These are phyloP conservation scores for Himalopsyche anomala DNA, from an alignment of 2,888 invertebrate genomes.

Conservation along the genomic window DNA sequence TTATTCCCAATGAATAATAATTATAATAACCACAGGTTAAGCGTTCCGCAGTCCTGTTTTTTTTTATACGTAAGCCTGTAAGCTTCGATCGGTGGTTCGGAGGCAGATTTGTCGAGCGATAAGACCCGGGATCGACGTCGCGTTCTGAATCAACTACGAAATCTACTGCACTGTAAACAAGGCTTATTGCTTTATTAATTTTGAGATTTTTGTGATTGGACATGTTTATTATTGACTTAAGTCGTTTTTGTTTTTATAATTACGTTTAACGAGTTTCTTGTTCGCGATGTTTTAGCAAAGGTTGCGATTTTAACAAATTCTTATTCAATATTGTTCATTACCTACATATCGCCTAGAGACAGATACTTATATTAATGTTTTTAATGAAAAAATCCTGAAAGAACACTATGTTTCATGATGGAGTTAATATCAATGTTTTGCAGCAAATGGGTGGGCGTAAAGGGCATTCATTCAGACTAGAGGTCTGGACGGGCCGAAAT, in stretches of 20 bases:
- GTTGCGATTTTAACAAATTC: too few relatives aligned
- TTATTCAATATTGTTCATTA: too few relatives aligned
- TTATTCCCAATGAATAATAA: slow-evolving; percentile 21
- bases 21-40: slow-evolving; percentile 12
- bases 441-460: too few relatives aligned
- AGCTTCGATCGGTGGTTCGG: not conserved
- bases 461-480: too few relatives aligned
- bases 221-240: slow-evolving; percentile 39
- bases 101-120: slow-evolving; percentile 18
- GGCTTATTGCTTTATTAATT: slow-evolving; percentile 58
- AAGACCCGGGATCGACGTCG: slow-evolving; percentile 29
- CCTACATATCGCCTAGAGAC: too few relatives aligned
- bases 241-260: slow-evolving; percentile 25
- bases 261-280: not conserved
- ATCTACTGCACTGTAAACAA: slow-evolving; percentile 53
- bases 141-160: slow-evolving; percentile 47
- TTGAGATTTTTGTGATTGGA: slow-evolving; percentile 52
- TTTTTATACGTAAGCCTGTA: slow-evolving; percentile 8
- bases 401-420: too few relatives aligned
- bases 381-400: too few relatives aligned
- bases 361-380: too few relatives aligned
- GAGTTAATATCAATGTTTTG: too few relatives aligned
- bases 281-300: not conserved
- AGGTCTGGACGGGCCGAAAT: too few relatives aligned
- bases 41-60: slow-evolving; percentile 23